Base-by-base conservation (phyloP, 2,888 invertebrate genomes). In the Branchipolynoe longqiensis region DNA sequence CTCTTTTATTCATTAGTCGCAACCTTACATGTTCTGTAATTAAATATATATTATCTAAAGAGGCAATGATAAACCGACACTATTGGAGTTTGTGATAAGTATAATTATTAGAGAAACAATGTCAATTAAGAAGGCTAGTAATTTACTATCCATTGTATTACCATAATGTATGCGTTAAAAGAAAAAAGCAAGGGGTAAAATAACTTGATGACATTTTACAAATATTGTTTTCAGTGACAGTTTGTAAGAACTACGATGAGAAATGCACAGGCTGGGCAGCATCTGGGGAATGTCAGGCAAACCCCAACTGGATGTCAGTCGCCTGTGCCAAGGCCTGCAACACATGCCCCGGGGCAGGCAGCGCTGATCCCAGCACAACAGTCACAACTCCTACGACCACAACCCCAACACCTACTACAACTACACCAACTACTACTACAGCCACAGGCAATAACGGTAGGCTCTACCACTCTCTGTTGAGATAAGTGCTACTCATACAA, bases 271-370 rank as follows among this genome's bases (percentile, higher is more conserved):
- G 28, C 3, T 86, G 86, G 86, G 86, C 85, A 14, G 22, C 78
- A 1, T 25, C 12, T 0, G 86, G 86, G 18, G 86, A 86, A 33
- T 86, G 86, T 56, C 18, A 62, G 25, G 58, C 41, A 8, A 86
- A 86, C 74, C 86, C 86, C 0, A 41, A 58, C 3, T 86, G 74
- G 48, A 86, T 86, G 86, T 31, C 81, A 28, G 18, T 41, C 28
- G 28, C 33, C 38, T 86, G 86, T 54, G 73, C 86, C 36, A 41
- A 38, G 54, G 73, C 86, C 33, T 86, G 86, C 41, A 64, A 85
- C 40, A 1, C 73, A 22, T 84, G 84, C 74, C 8, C 1, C 38
- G 73, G 62, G 12, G 62, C 41, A 33, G 41, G 31, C 33, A 33
- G 73, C n/a, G 41, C 3, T 18, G 14, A 4, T 36, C 33, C 69